These are phyloP conservation scores for Blastobasis lacticolella DNA, from an alignment of 2,888 invertebrate species.

Conservation along the genomic window DNA sequence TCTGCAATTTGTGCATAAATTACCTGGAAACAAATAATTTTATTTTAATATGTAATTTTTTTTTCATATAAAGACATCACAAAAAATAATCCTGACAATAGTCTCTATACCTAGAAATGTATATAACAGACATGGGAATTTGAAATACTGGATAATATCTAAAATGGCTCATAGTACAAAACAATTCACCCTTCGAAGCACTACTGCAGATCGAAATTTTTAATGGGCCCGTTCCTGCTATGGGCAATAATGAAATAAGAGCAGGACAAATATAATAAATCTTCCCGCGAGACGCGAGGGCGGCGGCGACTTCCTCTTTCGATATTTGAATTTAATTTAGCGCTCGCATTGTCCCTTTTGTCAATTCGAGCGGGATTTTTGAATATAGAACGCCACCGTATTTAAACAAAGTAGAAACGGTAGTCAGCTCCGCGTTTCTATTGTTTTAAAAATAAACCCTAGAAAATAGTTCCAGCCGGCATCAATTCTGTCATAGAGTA, in stretches of 20 bases:
- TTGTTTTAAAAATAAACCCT: too few relatives aligned
- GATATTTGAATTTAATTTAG: constrained; percentile 74
- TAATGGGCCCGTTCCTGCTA: constrained; percentile 46
- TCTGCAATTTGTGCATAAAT: background rate
- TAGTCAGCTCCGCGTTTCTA: too few relatives aligned
- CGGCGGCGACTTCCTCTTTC: constrained; percentile 68
- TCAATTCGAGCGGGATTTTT: constrained; percentile 40
- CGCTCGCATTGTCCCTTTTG: constrained; percentile 57
- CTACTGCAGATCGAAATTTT: constrained; percentile 35
- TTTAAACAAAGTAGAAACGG: too few relatives aligned
- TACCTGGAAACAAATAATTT: background rate
- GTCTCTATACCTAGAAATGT: too few relatives aligned
- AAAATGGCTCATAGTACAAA: background rate
- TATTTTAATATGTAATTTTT: background rate
- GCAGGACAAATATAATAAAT: constrained; percentile 74
- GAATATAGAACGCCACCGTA: constrained; percentile 5
- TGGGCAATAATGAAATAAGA: constrained; percentile 71
- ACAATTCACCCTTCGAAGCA: constrained; percentile 6
- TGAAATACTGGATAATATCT: background rate
- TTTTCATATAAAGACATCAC: background rate
- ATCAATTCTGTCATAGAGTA: too few relatives aligned
- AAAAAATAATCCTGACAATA: background rate
- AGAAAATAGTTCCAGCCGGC: too few relatives aligned
- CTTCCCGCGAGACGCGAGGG: constrained; percentile 59
- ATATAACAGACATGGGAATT: background rate